Evolutionary conservation across 2,113 vertebrate species (phyloP), one percentile per base, ranked within the genome.

Genomic region (Syngnathoides biaculeatus): DNA sequence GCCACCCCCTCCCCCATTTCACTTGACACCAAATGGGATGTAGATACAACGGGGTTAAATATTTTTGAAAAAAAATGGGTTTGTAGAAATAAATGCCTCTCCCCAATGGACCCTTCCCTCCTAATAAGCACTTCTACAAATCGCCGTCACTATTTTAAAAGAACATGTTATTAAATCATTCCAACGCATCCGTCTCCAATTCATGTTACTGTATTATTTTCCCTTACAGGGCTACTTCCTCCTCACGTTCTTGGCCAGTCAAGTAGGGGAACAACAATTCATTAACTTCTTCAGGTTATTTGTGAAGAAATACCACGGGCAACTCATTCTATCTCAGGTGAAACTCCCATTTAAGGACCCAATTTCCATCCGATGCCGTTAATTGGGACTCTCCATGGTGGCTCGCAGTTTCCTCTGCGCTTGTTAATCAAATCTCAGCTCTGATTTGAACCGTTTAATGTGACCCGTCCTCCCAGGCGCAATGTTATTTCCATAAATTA

Each of bases 241-340:
- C 53, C 91, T 99, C 76, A 92, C 81, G 43, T 95, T 88, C 82
- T 87, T 98, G 79, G 90, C 93, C 70, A 89, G 75, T 79, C 86
- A 87, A 82, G 83, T 94, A 67, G 95, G 95, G 79, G 90, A 95
- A 50, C 86, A 89, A 43, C 77, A 81, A 2, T 97, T 95, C 73
- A 88, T 96, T 71, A 45, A 85, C 56, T 97, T 95, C 88, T 91
- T 99, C 87, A 89, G 84, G 75, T 89, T 88, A 73, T 98, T 98
- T 90, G 94, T 98, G 58, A 75, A 87, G 66, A 89, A 84, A 69
- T 95, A 93, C 85, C 97, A 98, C 19, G 96, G 96, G 20, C 94
- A 94, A 63, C 93, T 99, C 15, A 87, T 99, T 87, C 91, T 98
- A 65, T 98, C 97, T 86, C 94, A 98, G 95, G 97, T 98, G 72